Percentiles rank a stretch among this genome's conserved stretches.
These are phyloP conservation scores for Amphiprion clarkii DNA, from an alignment of 2,797 vertebrate species.

Conservation along the genomic window DNA sequence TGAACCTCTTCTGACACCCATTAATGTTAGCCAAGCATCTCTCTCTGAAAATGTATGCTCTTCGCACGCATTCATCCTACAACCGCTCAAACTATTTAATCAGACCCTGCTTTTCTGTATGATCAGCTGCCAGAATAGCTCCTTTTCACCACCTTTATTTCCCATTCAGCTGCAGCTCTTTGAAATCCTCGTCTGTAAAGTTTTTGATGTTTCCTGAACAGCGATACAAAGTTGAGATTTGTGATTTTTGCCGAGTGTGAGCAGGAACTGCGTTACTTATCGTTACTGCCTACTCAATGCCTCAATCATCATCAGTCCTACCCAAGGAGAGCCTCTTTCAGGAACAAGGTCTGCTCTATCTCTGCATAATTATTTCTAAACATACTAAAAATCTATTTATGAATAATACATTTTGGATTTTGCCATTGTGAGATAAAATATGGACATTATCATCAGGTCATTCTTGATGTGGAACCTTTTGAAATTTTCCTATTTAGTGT, in stretches of 20 bases:
- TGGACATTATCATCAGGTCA: neutral
- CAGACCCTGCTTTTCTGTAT: constrained; percentile 31
- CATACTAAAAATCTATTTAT: constrained; percentile 5
- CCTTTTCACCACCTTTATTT: constrained; percentile 39
- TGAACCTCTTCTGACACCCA: constrained; percentile 29
- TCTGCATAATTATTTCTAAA: neutral
- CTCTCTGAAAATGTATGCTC: constrained; percentile 12
- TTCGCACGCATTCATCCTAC: neutral
- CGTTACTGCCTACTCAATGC: constrained; percentile 12
- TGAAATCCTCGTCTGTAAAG: constrained; percentile 33
- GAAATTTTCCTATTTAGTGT: neutral
- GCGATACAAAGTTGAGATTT: constrained; percentile 12
- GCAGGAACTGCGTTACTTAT: constrained; percentile 13
- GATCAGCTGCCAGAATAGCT: constrained; percentile 48
- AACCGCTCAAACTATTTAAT: constrained; percentile 38
- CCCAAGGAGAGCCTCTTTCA: constrained; percentile 3
- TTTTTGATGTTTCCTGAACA: constrained; percentile 42
- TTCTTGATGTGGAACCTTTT: neutral
- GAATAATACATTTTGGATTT: neutral
- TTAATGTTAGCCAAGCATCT: constrained; percentile 31
- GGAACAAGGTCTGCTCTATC: neutral
- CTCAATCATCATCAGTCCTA: neutral
- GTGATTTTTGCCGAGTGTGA: constrained; percentile 8
- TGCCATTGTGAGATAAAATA: neutral
- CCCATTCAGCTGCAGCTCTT: constrained; percentile 35